Conservation (phyloP, 2,797 vertebrate species). For the Galagoides demidoff region DNA sequence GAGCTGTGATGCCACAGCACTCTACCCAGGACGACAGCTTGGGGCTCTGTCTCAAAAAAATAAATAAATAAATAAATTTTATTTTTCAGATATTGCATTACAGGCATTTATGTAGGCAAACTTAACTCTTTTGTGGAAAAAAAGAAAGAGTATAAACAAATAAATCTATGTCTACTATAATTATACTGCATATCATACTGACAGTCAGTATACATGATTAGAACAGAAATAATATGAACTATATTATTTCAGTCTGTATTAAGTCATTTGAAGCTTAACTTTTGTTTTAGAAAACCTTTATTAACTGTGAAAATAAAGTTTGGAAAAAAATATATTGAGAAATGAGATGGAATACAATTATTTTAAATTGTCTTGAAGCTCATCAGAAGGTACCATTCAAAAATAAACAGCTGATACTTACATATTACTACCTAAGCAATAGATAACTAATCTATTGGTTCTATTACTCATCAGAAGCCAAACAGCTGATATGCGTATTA, state of each 20-base stretch:
- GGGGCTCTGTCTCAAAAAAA: too few species aligned
- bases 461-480: background rate
- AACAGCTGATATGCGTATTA: background rate
- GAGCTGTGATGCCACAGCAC: too few species aligned
- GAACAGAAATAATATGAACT: background rate
- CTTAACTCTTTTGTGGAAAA: background rate
- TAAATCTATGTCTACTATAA: background rate
- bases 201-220: background rate
- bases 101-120: background rate
- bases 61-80: too few species aligned
- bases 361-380: background rate
- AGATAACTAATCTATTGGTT: background rate
- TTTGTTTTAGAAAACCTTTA: background rate
- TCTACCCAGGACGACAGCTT: too few species aligned
- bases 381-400: background rate
- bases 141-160: background rate
- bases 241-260: background rate
- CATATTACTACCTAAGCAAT: background rate
- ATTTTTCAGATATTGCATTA: constrained; percentile 22
- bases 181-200: background rate
- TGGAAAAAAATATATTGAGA: background rate
- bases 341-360: constrained; percentile 17
- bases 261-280: background rate
- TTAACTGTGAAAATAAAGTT: constrained; percentile 1
- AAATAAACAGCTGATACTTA: background rate